These are phyloP conservation scores for Oreortyx pictus DNA, from an alignment of 2,797 vertebrate genomes.

Conservation along the genomic window DNA sequence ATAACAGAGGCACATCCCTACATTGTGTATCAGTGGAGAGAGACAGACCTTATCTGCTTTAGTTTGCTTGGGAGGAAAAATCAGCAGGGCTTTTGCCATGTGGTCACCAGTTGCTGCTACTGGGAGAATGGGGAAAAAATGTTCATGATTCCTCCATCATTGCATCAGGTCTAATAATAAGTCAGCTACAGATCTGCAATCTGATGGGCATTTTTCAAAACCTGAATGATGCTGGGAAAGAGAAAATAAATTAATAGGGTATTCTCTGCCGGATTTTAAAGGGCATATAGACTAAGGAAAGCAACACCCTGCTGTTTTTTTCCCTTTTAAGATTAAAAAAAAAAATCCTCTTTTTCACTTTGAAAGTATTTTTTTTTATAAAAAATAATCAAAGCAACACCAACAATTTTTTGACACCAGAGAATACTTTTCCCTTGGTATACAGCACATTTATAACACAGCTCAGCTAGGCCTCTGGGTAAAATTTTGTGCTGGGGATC, in stretches of 20 bases:
- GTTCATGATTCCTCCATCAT: neutral
- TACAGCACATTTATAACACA: constrained; percentile 45
- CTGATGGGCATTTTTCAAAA: neutral
- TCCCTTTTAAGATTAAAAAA: constrained; percentile 67
- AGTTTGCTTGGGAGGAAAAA: neutral
- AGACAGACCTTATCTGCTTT: constrained; percentile 33
- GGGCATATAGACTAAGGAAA: constrained; percentile 43
- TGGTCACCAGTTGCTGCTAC: neutral
- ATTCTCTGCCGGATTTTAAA: constrained; percentile 61
- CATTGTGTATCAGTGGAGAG: constrained; percentile 65
- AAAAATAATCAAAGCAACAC: constrained; percentile 72
- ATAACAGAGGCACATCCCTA: constrained; percentile 76
- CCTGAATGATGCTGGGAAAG: neutral
- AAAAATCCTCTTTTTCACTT: constrained; percentile 68
- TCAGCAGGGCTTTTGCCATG: neutral
- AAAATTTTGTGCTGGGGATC: neutral
- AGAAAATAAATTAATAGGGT: constrained; percentile 64
- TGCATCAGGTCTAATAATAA: neutral
- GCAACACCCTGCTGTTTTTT: constrained; percentile 70
- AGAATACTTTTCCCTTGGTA: constrained; percentile 57
- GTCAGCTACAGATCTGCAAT: neutral
- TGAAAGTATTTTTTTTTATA: constrained; percentile 70
- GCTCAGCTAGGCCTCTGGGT: neutral
- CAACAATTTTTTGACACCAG: constrained; percentile 67
- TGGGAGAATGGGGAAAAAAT: neutral